A percentile compares a stretch with the other conserved stretches of the same genome.
These are phyloP conservation scores for Nasonia vitripennis DNA, from an alignment of 1,140 invertebrate species.

Conservation along the genomic window DNA sequence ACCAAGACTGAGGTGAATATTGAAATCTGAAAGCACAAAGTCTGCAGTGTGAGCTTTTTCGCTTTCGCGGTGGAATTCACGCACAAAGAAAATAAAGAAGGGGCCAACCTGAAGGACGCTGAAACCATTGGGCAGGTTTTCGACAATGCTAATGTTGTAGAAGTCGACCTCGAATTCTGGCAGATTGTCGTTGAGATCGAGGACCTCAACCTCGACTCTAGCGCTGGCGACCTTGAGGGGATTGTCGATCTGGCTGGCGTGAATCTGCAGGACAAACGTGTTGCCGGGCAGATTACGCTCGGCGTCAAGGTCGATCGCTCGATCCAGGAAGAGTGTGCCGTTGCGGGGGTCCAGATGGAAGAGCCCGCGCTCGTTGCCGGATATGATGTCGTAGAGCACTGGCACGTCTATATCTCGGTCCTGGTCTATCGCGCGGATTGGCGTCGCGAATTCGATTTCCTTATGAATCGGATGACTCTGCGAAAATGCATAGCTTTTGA, in stretches of 20 bases:
- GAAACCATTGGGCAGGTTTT: constrained; percentile 90
- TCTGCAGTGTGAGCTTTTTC: no score
- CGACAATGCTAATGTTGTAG: constrained; percentile 93
- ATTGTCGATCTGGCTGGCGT: constrained; percentile 86
- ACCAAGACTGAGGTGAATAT: no score
- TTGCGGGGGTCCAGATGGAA: constrained; percentile 85
- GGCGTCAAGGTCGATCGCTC: constrained; percentile 86
- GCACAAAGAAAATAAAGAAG: no score
- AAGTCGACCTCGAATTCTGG: constrained; percentile 91
- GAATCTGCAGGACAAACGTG: constrained; percentile 85
- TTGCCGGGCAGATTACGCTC: constrained; percentile 81
- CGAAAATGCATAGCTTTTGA: constrained; percentile 38
- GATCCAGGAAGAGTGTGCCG: constrained; percentile 84
- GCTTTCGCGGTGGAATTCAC: no score
- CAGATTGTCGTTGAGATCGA: constrained; percentile 89
- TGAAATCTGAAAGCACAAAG: no score
- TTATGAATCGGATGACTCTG: constrained; percentile 82
- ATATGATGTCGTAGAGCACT: constrained; percentile 84
- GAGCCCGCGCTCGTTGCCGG: constrained; percentile 83
- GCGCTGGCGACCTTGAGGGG: constrained; percentile 84
- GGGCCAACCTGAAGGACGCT: constrained; percentile 75
- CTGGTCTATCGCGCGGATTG: constrained; percentile 86
- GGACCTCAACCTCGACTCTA: constrained; percentile 84
- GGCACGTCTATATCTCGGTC: constrained; percentile 82
- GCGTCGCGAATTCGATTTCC: constrained; percentile 81